Base-by-base conservation (phyloP, 1,140 invertebrate species). In the Drosophila parabipectinata region DNA sequence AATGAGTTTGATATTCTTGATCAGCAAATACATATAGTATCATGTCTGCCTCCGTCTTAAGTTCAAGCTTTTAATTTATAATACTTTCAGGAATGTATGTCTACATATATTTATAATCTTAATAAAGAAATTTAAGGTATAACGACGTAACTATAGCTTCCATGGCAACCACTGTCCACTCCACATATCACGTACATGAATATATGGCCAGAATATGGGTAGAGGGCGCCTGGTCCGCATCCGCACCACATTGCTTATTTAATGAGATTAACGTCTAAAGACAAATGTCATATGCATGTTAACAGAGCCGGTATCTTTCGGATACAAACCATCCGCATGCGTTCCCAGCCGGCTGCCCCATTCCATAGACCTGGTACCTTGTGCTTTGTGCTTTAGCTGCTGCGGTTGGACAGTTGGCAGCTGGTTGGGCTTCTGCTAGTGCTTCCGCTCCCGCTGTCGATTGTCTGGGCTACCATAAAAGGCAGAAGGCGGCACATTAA, bases 201-300 rank as follows among this genome's bases (percentile, higher is more conserved):
- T 21, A 12, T 34, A 24, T 51, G n/a, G 10, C 18, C 30, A 26
- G 15, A n/a, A 26, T 15, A 48, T 15, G 26, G 69, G 69, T 61
- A 32, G 34, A 30, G 30, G 9, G 28, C 45, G 45, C 28, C 52
- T 39, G 59, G 60, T 28, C 26, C 26, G 26, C 26, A 28, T 50
- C 64, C 79, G 58, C 68, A 75, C 64, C 77, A 77, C 77, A 89
- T 85, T 77, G 89, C 77, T 87, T 90, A 80, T 89, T 91, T 91
- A 91, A 91, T 91, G 82, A 91, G 89, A 91, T 91, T 91, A 91
- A 90, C 89, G 81, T 89, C 82, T 71, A 79, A 89, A 83, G 89
- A 91, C 89, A 91, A 91, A 89, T 90, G 79, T 91, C 89, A 91
- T 91, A 81, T 77, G 75, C 79, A 90, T 78, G 88, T 88, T 80